Evolutionary conservation across 2,888 invertebrate genomes (phyloP).

Genomic region (Dusona sp.): DNA sequence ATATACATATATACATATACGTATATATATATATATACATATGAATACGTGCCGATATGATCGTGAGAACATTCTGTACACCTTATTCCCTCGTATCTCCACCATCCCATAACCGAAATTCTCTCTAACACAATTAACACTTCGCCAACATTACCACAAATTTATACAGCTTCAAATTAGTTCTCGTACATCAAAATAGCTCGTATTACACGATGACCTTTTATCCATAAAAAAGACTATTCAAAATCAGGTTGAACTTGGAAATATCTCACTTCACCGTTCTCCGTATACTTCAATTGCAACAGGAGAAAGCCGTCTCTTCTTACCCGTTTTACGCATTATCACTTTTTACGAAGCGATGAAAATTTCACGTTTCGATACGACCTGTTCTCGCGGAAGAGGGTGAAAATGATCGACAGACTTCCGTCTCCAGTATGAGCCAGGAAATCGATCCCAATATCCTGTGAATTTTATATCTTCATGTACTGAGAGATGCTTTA

Average conservation of each 20-base stretch:
- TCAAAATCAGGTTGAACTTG: not conserved
- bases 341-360: conserved; percentile 4
- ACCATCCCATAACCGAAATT: conserved; percentile 22
- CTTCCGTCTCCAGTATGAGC: conserved; percentile 36
- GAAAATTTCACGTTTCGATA: conserved; percentile 9
- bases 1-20: not conserved
- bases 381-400: not conserved
- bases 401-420: conserved; percentile 57
- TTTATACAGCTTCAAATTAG: conserved; percentile 25
- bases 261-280: not conserved
- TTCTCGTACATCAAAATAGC: not conserved
- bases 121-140: conserved; percentile 9
- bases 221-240: not conserved
- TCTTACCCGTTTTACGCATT: not conserved
- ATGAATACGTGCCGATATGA: conserved; percentile 27
- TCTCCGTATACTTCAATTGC: not conserved
- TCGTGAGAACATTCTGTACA: conserved; percentile 60
- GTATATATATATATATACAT: not conserved
- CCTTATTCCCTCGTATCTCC: conserved; percentile 39
- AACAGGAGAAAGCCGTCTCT: not conserved
- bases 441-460: conserved; percentile 56
- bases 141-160: conserved; percentile 20
- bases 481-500: not conserved
- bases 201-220: not conserved
- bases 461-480: conserved; percentile 52